Base-by-base conservation (phyloP, 2,113 vertebrate genomes). In the Zosterops pallidus region DNA sequence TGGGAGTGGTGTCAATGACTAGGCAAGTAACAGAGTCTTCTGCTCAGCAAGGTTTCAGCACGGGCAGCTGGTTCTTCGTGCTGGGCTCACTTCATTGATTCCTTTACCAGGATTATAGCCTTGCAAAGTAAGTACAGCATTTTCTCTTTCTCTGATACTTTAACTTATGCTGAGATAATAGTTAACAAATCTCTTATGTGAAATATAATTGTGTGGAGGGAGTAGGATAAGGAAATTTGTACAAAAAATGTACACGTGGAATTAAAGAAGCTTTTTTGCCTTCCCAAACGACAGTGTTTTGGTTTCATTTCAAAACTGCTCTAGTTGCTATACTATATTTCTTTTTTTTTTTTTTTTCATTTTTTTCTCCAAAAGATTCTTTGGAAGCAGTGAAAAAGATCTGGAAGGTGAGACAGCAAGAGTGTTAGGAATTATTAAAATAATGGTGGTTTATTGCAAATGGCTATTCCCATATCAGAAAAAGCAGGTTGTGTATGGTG, bases 81-180 rank as follows among this genome's bases (percentile, higher is more conserved):
- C 88, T 55, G 56, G 59, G 33, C 49, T 35, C 56, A 39, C 60
- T 94, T 82, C 81, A 89, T 87, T 74, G 42, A 84, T 87, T 77
- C 4, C 0, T 91, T 92, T 89, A 19, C 72, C 64, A 41, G 97
- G 47, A 84, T 84, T 90, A 33, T 47, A 94, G 42, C 75, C 50
- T 83, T 91, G 86, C 72, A 92, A 98, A 98, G 98, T 98, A 95
- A 98, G 98, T 92, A 39, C 18, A 41, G 20, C 16, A 39, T 80
- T 89, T 92, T 87, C 53, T 57, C 33, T 76, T 84, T 37, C 52
- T 83, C 65, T 47, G 70, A 31, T 83, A 76, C 39, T 83, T 87
- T 35, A 52, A 39, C 57, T 62, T 55, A 44, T 85, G 22, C 46
- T 2, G 19, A 89, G 50, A 24, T 31, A 57, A 70, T 50, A 64